Percentiles rank a stretch among this genome's conserved stretches.
Conservation (phyloP, 2,888 invertebrate species). For the Drosophila monieri region DNA sequence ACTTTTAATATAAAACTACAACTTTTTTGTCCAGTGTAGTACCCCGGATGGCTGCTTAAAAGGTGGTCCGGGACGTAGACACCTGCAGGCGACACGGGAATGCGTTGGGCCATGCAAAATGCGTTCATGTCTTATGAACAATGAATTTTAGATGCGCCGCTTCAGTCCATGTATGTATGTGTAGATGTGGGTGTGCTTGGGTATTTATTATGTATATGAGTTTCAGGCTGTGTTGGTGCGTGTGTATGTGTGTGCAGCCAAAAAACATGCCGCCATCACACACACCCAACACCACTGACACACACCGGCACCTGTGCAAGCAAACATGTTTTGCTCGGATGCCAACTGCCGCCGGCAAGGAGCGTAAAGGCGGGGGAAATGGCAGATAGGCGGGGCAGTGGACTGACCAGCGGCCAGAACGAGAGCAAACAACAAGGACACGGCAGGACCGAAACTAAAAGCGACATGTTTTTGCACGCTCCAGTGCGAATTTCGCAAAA, state of each 20-base stretch:
- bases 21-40: neutral
- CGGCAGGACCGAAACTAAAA: conserved; percentile 67
- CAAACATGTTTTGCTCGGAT: conserved; percentile 51
- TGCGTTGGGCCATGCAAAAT: conserved; percentile 71
- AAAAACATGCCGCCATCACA: conserved; percentile 59
- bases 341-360: conserved; percentile 64
- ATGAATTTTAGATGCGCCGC: conserved; percentile 63
- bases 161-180: conserved; percentile 9
- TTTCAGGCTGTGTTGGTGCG: conserved; percentile 3
- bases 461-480: conserved; percentile 74
- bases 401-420: conserved; percentile 50
- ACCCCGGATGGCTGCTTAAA: conserved; percentile 7
- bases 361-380: neutral
- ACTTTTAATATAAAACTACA: neutral
- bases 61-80: conserved; percentile 22
- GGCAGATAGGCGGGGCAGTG: neutral
- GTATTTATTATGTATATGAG: conserved; percentile 13
- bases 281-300: conserved; percentile 14
- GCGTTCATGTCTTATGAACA: conserved; percentile 76
- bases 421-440: conserved; percentile 68
- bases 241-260: conserved; percentile 35
- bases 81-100: conserved; percentile 64
- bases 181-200: conserved; percentile 18
- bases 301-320: conserved; percentile 39
- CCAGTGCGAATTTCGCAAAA: conserved; percentile 58